Base-by-base conservation (phyloP, 2,888 invertebrate species). In the Troglohyphantes excavatus region DNA sequence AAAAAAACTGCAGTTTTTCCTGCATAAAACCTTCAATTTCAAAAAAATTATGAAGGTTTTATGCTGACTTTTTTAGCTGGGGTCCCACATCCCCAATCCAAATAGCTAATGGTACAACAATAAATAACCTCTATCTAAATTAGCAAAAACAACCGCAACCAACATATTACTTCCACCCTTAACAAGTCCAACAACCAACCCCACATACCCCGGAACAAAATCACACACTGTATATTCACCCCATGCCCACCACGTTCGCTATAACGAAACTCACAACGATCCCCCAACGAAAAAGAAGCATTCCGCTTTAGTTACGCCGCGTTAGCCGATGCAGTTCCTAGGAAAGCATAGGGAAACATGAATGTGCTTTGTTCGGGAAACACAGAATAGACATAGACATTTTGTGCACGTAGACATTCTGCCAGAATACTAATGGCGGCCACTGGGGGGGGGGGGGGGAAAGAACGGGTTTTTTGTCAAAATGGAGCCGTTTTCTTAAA, bases 301-400 rank as follows among this genome's bases (percentile, higher is more conserved):
- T 33, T 73, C 26, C 19, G n/a, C 17, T 76, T 76, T 76, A 76
- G 59, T 59, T 76, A 76, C 61, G 75, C 53, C 7, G 61, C 75
- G 75, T 76, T 76, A 59, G 23, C 3, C 75, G 21, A n/a, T 9
- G 21, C 29, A n/a, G 9, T 70, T 70, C 70, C 26, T 9, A 2
- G 13, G 7, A 23, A 61, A 1, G 65, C 17, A 23, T 23, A 11
- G 23, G 19, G 11, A 65, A 5, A n/a, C 13, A 53, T 33, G 53
- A 11, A 13, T 23, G 65, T 11, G 7, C 68, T 53, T 53, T 53
- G 29, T 33, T 68, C 33, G 29, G 29, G 68, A 7, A 39, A n/a
- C 17, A 17, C 17, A 17, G 53, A 53, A 53, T 53, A 53, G n/a
- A 2, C 17, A 33, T 5, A 11, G 19, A 1, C 6, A 19, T 68